These are phyloP conservation scores for Cynaeus angustus DNA, from an alignment of 2,888 invertebrate species.

Conservation along the genomic window DNA sequence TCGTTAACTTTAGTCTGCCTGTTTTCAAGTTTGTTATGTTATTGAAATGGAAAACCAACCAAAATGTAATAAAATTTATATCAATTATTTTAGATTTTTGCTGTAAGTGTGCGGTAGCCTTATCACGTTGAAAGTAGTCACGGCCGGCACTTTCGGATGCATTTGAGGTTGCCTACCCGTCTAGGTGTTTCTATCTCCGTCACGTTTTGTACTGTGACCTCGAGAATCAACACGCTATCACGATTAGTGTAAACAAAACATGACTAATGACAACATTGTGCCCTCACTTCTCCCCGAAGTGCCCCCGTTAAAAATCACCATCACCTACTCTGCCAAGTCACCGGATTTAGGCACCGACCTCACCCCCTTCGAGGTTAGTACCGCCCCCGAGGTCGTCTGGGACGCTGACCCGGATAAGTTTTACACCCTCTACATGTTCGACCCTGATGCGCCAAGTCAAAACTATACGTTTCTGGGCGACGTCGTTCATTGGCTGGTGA, in stretches of 20 bases:
- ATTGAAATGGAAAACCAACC: too few relatives aligned
- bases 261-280: slow-evolving; percentile 21
- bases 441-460: slow-evolving; percentile 43
- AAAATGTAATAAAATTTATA: too few relatives aligned
- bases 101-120: too few relatives aligned
- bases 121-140: too few relatives aligned
- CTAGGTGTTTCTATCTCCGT: too few relatives aligned
- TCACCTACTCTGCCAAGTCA: slow-evolving; percentile 55
- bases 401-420: slow-evolving; percentile 73
- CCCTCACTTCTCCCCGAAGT: slow-evolving; percentile 15
- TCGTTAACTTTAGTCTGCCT: too few relatives aligned
- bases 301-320: slow-evolving; percentile 13
- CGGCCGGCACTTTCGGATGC: too few relatives aligned
- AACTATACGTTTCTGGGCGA: slow-evolving; percentile 70
- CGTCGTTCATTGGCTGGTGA: slow-evolving; percentile 86
- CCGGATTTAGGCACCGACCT: slow-evolving; percentile 78
- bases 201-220: too few relatives aligned
- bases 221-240: too few relatives aligned
- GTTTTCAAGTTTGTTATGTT: too few relatives aligned
- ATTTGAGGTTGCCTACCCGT: too few relatives aligned
- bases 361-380: slow-evolving; percentile 81
- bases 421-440: slow-evolving; percentile 77
- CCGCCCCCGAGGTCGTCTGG: slow-evolving; percentile 80
- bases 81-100: too few relatives aligned
- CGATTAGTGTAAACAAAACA: not conserved